These are phyloP conservation scores for Chaetodon auriga DNA, from an alignment of 2,113 vertebrate species.

Conservation along the genomic window DNA sequence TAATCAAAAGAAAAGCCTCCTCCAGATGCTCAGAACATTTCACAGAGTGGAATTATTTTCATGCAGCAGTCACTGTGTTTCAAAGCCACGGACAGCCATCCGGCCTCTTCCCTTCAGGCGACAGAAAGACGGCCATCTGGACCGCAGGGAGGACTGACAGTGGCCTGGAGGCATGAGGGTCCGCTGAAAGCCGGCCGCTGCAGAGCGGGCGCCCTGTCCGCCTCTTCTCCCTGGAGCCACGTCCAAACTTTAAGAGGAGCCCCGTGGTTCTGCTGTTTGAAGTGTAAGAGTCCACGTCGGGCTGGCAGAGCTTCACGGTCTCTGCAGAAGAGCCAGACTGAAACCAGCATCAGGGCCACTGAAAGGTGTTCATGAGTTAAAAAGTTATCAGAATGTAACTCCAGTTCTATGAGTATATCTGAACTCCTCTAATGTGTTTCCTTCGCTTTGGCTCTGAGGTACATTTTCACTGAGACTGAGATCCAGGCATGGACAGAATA, in stretches of 20 bases:
- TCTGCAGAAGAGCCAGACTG: not conserved
- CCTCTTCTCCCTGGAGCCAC: not conserved
- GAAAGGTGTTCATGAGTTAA: not conserved
- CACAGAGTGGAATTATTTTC: not conserved
- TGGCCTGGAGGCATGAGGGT: conserved; percentile 2
- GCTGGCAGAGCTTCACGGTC: not conserved
- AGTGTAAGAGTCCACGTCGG: not conserved
- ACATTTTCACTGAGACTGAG: too few relatives aligned
- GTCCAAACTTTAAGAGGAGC: not conserved
- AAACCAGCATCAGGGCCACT: not conserved
- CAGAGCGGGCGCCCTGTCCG: not conserved
- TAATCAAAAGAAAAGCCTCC: not conserved
- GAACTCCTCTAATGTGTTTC: not conserved
- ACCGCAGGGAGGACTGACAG: not conserved
- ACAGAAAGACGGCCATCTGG: conserved; percentile 2
- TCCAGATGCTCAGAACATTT: not conserved
- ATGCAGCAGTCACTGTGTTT: not conserved
- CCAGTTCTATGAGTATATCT: not conserved
- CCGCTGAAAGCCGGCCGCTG: not conserved
- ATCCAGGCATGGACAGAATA: too few relatives aligned
- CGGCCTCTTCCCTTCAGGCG: not conserved
- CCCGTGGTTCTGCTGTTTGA: not conserved
- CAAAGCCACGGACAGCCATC: not conserved
- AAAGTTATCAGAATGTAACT: not conserved
- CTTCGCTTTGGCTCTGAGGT: too few relatives aligned